phyloP scores from a whole-genome alignment of 2,888 invertebrate genomes.

The Brachyptera putata region DNA sequence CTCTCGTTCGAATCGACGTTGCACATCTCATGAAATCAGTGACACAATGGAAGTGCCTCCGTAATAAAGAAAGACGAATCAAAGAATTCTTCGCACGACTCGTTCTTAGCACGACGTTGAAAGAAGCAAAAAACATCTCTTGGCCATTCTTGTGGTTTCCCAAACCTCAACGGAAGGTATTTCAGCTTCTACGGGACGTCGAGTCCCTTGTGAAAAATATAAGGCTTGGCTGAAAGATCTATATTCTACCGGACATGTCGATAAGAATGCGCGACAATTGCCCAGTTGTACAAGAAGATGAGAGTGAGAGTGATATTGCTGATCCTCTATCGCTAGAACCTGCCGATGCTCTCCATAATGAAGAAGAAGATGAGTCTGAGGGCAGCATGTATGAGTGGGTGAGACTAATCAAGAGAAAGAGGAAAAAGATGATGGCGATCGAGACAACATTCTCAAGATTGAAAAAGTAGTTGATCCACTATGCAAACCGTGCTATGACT shows the following conservation, averaged over 20 bases:
- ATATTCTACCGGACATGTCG: not conserved
- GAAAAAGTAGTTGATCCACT: not conserved
- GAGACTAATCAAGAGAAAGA: not conserved
- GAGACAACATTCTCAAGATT: constrained; percentile 1
- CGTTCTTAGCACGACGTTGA: not conserved
- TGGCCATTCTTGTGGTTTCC: not conserved
- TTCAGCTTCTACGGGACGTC: not conserved
- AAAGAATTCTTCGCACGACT: not conserved
- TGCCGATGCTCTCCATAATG: not conserved
- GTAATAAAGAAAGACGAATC: not conserved
- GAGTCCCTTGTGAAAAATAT: constrained; percentile 2
- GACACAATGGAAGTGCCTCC: constrained; percentile 19
- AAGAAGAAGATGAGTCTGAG: not conserved
- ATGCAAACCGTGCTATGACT: not conserved
- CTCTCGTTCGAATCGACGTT: constrained; percentile 25
- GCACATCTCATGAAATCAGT: constrained; percentile 26
- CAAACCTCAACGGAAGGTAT: not conserved
- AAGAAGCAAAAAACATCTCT: not conserved
- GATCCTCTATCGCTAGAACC: too few relatives aligned
- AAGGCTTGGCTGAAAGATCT: not conserved
- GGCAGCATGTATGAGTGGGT: not conserved
- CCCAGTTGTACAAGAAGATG: not conserved
- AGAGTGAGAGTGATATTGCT: not conserved
- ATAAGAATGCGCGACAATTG: not conserved
- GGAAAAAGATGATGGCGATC: not conserved